These are phyloP conservation scores for Mesodorylaimus sp. DNA, from an alignment of 2,888 invertebrate genomes.

Conservation along the genomic window DNA sequence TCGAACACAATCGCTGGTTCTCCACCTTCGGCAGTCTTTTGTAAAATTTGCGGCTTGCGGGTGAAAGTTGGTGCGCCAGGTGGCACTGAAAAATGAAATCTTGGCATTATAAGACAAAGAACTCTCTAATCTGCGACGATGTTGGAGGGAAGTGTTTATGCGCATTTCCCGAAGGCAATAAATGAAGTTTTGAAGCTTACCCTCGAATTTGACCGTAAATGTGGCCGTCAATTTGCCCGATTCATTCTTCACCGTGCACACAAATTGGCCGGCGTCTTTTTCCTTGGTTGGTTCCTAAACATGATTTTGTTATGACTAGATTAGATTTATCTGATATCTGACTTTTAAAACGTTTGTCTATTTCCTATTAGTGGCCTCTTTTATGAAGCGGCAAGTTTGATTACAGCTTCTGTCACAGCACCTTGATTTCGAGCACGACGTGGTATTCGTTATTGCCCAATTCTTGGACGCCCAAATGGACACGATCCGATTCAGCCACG, in stretches of 20 bases:
- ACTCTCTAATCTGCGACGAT: too few species aligned
- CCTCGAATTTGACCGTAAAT: constrained; percentile 31
- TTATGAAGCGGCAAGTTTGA: too few species aligned
- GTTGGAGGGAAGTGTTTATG: too few species aligned
- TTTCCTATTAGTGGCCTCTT: too few species aligned
- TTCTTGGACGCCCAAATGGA: constrained; percentile 23
- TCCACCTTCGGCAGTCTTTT: constrained; percentile 28
- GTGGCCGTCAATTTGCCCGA: constrained; percentile 31
- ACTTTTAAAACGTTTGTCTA: too few species aligned
- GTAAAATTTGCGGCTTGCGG: constrained; percentile 29
- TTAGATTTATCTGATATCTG: not conserved
- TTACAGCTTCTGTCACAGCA: too few species aligned
- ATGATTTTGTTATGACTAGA: constrained; percentile 1
- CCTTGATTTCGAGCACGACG: constrained; percentile 27
- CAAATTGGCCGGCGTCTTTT: constrained; percentile 31
- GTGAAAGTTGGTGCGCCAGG: constrained; percentile 30
- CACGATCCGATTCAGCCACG: constrained; percentile 28
- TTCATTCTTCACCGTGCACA: constrained; percentile 30
- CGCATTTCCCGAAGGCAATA: too few species aligned
- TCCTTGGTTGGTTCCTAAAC: constrained; percentile 72
- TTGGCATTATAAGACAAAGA: not conserved
- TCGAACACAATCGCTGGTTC: constrained; percentile 31
- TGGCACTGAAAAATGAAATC: constrained; percentile 17
- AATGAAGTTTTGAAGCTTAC: too few species aligned
- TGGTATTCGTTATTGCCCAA: constrained; percentile 23